Percentiles rank a stretch among this genome's conserved stretches.
phyloP scores from a whole-genome alignment of 1,140 invertebrate genomes.

The Brachionus koreanus region DNA sequence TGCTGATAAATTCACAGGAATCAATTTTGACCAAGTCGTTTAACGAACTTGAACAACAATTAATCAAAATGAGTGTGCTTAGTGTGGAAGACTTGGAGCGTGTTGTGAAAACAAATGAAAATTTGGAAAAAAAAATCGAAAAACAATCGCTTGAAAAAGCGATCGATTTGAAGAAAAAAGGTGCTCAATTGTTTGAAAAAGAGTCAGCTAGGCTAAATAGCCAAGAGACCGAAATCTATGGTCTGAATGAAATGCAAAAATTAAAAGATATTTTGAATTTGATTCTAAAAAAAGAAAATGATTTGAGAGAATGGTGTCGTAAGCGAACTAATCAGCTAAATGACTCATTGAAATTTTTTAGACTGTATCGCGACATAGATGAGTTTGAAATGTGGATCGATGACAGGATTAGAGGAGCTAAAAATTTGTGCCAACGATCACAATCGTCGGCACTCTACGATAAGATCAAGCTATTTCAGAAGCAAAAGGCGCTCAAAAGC shows the following conservation, averaged over 20 bases:
- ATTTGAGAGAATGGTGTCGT: neutral
- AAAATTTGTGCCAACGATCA: neutral
- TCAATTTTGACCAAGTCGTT: neutral
- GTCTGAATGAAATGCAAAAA: neutral
- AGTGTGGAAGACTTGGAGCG: conserved; percentile 17
- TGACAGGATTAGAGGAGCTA: neutral
- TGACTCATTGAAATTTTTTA: neutral
- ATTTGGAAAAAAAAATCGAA: conserved; percentile 16
- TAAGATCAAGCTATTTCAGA: conserved; percentile 29
- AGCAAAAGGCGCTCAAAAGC: conserved; percentile 14
- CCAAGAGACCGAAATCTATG: neutral
- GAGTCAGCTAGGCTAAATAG: neutral
- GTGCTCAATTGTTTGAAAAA: neutral
- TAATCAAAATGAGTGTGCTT: neutral
- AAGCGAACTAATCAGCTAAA: neutral
- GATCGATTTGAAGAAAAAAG: conserved; percentile 17
- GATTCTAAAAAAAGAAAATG: conserved; percentile 11
- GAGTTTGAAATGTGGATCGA: conserved; percentile 43
- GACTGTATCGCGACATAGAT: neutral
- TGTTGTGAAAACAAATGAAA: neutral
- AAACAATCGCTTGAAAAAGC: conserved; percentile 8
- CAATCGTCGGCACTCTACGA: neutral
- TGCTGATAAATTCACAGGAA: neutral
- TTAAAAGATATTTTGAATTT: neutral
- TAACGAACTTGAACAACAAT: neutral